These are phyloP conservation scores for Lagria hirta DNA, from an alignment of 2,888 invertebrate species.

Conservation along the genomic window DNA sequence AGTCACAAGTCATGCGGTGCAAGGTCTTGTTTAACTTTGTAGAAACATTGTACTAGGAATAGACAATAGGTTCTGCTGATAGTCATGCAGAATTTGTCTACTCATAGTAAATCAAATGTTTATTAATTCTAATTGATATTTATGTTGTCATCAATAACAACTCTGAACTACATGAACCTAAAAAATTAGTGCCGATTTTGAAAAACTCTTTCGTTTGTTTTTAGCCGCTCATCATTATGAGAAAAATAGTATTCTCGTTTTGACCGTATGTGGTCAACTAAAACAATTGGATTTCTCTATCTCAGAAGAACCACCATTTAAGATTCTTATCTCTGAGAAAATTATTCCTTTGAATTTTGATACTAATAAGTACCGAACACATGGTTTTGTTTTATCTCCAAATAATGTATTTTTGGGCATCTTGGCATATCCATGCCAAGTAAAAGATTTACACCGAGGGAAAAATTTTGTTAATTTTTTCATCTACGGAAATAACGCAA, in stretches of 20 bases:
- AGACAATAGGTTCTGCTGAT: too few species aligned
- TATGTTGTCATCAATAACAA: too few species aligned
- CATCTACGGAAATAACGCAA: conserved; percentile 38
- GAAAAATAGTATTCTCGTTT: conserved; percentile 39
- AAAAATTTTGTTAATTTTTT: conserved; percentile 38
- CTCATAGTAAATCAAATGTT: too few species aligned
- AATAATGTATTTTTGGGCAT: conserved; percentile 43
- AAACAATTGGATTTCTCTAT: conserved; percentile 42
- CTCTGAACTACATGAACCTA: too few species aligned
- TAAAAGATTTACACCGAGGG: conserved; percentile 35
- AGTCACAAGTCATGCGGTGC: too few species aligned
- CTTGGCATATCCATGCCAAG: conserved; percentile 40
- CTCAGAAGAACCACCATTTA: conserved; percentile 34
- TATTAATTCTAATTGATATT: too few species aligned
- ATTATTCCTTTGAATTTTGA: conserved; percentile 43
- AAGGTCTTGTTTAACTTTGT: too few species aligned
- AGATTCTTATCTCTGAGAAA: conserved; percentile 40
- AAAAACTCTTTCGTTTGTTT: too few species aligned
- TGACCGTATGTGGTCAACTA: conserved; percentile 40
- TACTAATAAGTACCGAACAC: conserved; percentile 38
- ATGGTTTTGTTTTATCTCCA: conserved; percentile 43
- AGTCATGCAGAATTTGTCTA: too few species aligned
- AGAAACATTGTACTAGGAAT: too few species aligned
- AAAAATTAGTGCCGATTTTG: too few species aligned
- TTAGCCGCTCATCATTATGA: conserved; percentile 42